Base-by-base conservation (phyloP, 64 coral and sea anemone genomes). In the Platygyra sinensis region DNA sequence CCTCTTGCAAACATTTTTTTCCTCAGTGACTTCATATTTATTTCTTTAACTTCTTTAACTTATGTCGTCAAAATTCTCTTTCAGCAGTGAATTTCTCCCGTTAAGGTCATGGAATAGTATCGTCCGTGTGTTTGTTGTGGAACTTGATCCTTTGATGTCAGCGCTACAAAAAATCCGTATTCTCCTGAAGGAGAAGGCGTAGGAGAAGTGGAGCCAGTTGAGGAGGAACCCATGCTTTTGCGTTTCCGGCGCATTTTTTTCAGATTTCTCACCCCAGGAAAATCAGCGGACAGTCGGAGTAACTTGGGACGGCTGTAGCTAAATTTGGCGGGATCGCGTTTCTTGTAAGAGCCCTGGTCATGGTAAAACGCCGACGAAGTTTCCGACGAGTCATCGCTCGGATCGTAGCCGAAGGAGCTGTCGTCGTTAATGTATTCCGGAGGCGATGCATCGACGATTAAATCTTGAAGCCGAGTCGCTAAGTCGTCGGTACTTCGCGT, bases 371-470 rank as follows among this genome's bases (percentile, higher is more conserved):
- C 91, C 52, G 95, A 92, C 1, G 95, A 97, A 51, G 95, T 93
- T 24, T 97, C 95, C 19, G 95, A 97, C 11, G 95, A 82, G 76
- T 97, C 95, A 61, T 97, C 95, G 28, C 95, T 97, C 30, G 95
- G 91, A 78, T 89, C 95, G 78, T 97, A 97, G 62, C 95, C 95
- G 42, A 94, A 82, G 13, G 95, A 97, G 16, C 91, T 94, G 18
- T 60, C 95, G 59, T 97, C 95, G n/a, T 95, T 86, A 67, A 74
- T 72, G 52, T 85, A 94, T 38, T 94, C 92, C 38, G 83, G 79
- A 73, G 87, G 67, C 75, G 82, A 71, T 22, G 89, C 72, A 14
- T 96, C 94, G 8, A 92, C 25, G 25, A 84, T 80, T 25, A 91
- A 73, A 42, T 89, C 80, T 31, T 86, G 63, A 93, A 96, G 12